phyloP scores from a whole-genome alignment of 1,140 invertebrate species.

The Aphaenogaster ashmeadi region DNA sequence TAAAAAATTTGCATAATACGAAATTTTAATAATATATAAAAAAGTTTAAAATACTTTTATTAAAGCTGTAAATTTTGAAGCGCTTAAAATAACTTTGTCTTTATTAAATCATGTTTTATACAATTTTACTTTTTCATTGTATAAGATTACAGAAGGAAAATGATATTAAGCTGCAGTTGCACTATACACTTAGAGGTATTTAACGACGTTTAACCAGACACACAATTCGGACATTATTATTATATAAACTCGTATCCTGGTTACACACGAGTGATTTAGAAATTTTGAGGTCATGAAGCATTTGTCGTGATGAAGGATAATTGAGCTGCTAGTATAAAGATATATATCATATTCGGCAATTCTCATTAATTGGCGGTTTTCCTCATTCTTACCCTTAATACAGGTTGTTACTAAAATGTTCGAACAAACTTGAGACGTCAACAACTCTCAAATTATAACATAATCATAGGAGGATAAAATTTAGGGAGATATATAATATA shows the following conservation, averaged over 20 bases:
- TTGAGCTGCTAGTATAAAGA: conserved; percentile 30
- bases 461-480: neutral
- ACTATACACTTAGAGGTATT: conserved; percentile 17
- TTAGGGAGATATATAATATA: neutral
- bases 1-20: neutral
- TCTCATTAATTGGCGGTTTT: conserved; percentile 23
- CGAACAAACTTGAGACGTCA: neutral
- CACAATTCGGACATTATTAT: conserved; percentile 65
- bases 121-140: neutral
- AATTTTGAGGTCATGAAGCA: conserved; percentile 68
- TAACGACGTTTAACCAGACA: conserved; percentile 54
- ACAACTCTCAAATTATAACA: neutral
- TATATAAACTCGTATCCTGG: conserved; percentile 71
- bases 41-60: neutral
- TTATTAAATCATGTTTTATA: neutral
- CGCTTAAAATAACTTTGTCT: neutral
- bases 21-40: neutral
- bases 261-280: conserved; percentile 51
- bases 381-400: neutral
- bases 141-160: conserved; percentile 3
- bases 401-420: conserved; percentile 1
- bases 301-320: conserved; percentile 45
- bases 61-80: neutral
- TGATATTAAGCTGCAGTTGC: neutral
- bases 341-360: conserved; percentile 41